These are phyloP conservation scores for Gila orcuttii DNA, from an alignment of 2,113 vertebrate species.

Conservation along the genomic window DNA sequence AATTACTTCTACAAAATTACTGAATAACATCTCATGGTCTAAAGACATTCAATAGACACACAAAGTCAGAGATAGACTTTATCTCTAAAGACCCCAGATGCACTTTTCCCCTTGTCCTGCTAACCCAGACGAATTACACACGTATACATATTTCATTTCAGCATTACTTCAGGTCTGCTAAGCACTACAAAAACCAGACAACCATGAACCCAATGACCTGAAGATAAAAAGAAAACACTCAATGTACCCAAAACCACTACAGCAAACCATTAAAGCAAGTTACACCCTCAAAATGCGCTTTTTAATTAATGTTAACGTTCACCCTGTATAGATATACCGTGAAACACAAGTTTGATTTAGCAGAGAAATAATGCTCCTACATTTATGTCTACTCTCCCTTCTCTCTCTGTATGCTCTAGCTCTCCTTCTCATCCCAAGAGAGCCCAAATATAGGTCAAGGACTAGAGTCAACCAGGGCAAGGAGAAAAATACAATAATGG, in stretches of 20 bases:
- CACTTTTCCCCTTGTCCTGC: slow-evolving; percentile 25
- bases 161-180: slow-evolving; percentile 70
- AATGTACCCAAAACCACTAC: slow-evolving; percentile 19
- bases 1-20: not conserved
- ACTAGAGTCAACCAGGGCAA: slow-evolving; percentile 63
- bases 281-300: not conserved
- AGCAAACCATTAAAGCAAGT: slow-evolving; percentile 1
- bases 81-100: slow-evolving; percentile 1
- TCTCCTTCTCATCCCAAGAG: slow-evolving; percentile 39
- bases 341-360: slow-evolving; percentile 1
- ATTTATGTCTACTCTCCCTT: slow-evolving; percentile 2
- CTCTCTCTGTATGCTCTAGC: slow-evolving; percentile 48
- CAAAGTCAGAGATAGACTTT: not conserved
- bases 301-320: not conserved
- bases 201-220: slow-evolving; percentile 31
- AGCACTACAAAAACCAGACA: slow-evolving; percentile 51
- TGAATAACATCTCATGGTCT: not conserved
- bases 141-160: slow-evolving; percentile 66
- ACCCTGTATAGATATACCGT: not conserved
- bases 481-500: slow-evolving; percentile 62
- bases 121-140: slow-evolving; percentile 56
- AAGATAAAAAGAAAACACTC: slow-evolving; percentile 9
- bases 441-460: slow-evolving; percentile 75
- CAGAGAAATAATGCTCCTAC: not conserved
- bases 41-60: not conserved